A percentile compares a stretch with the other conserved stretches of the same genome.
phyloP scores from a whole-genome alignment of 2,888 invertebrate genomes.

The Macrophya alboannulata region DNA sequence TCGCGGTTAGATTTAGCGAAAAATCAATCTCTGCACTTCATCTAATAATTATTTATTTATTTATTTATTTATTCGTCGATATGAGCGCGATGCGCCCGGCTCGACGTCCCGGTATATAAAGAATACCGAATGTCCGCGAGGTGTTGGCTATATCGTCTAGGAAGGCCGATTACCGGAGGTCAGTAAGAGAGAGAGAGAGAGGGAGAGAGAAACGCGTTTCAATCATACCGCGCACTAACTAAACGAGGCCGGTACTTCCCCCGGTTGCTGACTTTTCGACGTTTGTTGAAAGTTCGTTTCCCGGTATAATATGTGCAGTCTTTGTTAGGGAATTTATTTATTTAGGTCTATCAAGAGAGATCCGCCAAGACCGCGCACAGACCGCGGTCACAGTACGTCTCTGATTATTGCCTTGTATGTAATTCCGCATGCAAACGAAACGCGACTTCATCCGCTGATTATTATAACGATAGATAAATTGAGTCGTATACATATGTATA shows the following conservation, averaged over 20 bases:
- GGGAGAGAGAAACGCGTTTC: not conserved
- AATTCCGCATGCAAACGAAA: not conserved
- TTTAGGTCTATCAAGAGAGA: conserved; percentile 26
- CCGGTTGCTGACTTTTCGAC: not conserved
- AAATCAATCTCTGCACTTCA: not conserved
- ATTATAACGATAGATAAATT: not conserved
- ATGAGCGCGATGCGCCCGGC: not conserved
- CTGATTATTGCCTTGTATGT: not conserved
- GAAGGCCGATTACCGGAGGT: conserved; percentile 49
- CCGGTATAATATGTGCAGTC: conserved; percentile 12
- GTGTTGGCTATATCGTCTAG: conserved; percentile 36
- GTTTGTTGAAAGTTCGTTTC: conserved; percentile 43
- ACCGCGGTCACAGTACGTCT: not conserved
- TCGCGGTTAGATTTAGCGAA: no score
- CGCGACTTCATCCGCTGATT: not conserved
- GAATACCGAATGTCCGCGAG: not conserved
- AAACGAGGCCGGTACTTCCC: conserved; percentile 54
- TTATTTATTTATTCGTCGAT: no score
- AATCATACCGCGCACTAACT: not conserved
- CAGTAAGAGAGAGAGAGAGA: not conserved
- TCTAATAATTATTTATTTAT: not conserved
- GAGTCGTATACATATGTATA: no score
- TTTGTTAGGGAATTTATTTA: not conserved
- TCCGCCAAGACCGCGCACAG: not conserved
- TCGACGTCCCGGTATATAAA: not conserved